phyloP scores from a whole-genome alignment of 2,797 vertebrate genomes.

The Thunnus albacares region DNA sequence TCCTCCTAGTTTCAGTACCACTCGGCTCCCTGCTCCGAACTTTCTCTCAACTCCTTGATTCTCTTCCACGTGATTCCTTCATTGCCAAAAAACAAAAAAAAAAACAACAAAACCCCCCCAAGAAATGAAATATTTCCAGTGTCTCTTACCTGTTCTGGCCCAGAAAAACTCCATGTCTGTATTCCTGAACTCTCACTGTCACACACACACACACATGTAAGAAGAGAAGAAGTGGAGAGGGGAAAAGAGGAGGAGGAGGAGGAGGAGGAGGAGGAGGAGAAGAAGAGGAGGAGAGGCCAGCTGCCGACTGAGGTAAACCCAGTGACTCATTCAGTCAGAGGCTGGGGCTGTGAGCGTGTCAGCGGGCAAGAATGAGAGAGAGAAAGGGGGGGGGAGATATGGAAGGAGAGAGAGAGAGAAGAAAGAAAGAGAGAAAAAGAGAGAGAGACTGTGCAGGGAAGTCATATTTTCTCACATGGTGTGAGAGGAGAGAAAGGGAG shows the following conservation, averaged over 20 bases:
- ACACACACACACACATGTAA: constrained; percentile 33
- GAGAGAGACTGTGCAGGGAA: constrained; percentile 1
- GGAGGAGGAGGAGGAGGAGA: not conserved
- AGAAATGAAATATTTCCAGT: not conserved
- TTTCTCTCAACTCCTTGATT: not conserved
- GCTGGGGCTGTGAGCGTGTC: constrained; percentile 42
- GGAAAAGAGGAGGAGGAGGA: constrained; percentile 21
- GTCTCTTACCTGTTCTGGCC: constrained; percentile 68
- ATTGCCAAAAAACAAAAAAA: no score
- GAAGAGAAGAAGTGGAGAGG: constrained; percentile 17
- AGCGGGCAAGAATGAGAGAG: constrained; percentile 26
- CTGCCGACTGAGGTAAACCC: constrained; percentile 57
- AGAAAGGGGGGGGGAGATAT: not conserved
- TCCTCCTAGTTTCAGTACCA: constrained; percentile 40
- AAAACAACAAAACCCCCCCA: no score
- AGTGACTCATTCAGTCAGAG: constrained; percentile 65
- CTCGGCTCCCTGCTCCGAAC: constrained; percentile 18
- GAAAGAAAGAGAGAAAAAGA: not conserved
- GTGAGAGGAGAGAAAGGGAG: constrained; percentile 34
- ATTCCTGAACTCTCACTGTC: constrained; percentile 27
- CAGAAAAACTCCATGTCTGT: constrained; percentile 74
- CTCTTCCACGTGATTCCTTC: not conserved
- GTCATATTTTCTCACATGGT: constrained; percentile 10
- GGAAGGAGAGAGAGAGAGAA: not conserved
- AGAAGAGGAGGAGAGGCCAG: constrained; percentile 42